Evolutionary conservation across 1,140 invertebrate species (phyloP).

Genomic region (Aphis gossypii): DNA sequence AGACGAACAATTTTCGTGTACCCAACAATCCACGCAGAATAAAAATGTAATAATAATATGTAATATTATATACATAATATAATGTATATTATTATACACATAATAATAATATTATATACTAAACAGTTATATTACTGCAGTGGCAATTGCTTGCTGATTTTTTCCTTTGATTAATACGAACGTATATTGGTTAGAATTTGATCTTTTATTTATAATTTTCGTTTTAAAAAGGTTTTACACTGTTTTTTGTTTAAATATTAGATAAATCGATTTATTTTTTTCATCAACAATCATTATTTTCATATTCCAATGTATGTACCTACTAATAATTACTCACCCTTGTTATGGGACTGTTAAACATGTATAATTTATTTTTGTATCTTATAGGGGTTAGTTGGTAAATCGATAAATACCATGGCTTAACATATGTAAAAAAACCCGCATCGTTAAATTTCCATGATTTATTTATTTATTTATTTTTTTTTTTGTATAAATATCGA

Average conservation of each 20-base stretch:
- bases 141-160: background rate
- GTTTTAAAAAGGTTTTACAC: background rate
- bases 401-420: background rate
- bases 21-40: background rate
- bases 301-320: background rate
- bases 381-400: background rate
- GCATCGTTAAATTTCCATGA: constrained; percentile 29
- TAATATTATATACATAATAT: too few relatives aligned
- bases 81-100: too few relatives aligned
- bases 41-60: background rate
- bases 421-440: constrained; percentile 12
- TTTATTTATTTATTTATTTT: background rate
- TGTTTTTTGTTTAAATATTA: background rate
- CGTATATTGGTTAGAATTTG: too few relatives aligned
- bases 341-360: constrained; percentile 20
- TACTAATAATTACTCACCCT: background rate
- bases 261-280: background rate
- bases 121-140: background rate
- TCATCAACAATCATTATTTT: background rate
- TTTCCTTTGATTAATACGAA: background rate
- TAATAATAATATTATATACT: background rate
- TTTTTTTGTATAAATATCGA: background rate
- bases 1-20: background rate
- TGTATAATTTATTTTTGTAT: constrained; percentile 6
- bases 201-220: background rate